These are phyloP conservation scores for Monochamus alternatus DNA, from an alignment of 2,888 invertebrate genomes.

Conservation along the genomic window DNA sequence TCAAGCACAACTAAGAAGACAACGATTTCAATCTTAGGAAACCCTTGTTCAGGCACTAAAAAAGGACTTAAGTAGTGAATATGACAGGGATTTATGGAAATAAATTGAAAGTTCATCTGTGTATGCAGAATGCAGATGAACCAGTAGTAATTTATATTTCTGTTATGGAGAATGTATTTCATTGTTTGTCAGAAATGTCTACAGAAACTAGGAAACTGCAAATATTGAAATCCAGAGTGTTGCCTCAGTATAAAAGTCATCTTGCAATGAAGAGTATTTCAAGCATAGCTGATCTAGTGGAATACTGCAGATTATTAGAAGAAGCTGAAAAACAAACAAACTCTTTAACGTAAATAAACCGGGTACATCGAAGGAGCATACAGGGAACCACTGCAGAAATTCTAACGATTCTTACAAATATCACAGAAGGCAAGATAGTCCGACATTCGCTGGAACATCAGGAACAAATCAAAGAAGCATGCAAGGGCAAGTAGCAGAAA, in stretches of 20 bases:
- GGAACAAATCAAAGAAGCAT: background rate
- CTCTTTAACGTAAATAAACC: background rate
- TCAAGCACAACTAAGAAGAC: background rate
- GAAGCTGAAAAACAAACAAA: conserved; percentile 10
- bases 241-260: conserved; percentile 18
- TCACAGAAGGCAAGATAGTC: background rate
- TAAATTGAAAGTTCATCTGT: background rate
- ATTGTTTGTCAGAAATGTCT: conserved; percentile 4
- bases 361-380: background rate
- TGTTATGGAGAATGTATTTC: conserved; percentile 30
- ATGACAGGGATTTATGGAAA: background rate
- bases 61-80: background rate
- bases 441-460: background rate
- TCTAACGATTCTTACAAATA: background rate
- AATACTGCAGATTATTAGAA: conserved; percentile 10
- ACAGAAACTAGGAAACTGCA: background rate
- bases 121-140: conserved; percentile 17
- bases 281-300: background rate
- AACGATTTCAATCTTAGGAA: background rate
- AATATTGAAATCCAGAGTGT: background rate
- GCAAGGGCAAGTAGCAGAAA: background rate
- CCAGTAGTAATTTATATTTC: conserved; percentile 31
- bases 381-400: background rate
- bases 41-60: background rate
- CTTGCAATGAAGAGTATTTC: conserved; percentile 3